Conservation (phyloP, 2,797 vertebrate genomes). For the Acipenser ruthenus region DNA sequence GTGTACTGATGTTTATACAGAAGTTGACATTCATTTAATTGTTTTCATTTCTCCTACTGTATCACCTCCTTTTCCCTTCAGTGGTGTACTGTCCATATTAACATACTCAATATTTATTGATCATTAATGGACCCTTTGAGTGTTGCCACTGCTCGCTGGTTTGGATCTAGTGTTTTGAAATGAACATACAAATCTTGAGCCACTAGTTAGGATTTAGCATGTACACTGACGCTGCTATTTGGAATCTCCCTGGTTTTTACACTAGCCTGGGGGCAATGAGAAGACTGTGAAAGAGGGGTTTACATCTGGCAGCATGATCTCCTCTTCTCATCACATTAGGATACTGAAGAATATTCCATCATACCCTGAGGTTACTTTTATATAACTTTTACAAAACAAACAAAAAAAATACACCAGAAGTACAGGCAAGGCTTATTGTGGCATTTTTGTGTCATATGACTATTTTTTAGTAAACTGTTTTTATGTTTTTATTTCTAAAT, state of each 20-base stretch:
- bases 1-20: no score
- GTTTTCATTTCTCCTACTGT: no score
- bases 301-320: slow-evolving; percentile 43
- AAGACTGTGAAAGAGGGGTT: slow-evolving; percentile 52
- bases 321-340: slow-evolving; percentile 55
- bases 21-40: no score
- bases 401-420: neutral
- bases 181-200: no score
- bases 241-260: slow-evolving; percentile 49
- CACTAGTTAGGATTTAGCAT: no score
- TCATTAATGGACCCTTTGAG: no score
- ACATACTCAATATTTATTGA: no score
- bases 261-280: slow-evolving; percentile 50
- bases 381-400: slow-evolving; percentile 31
- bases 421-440: neutral
- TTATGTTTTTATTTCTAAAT: no score
- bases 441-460: neutral
- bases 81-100: no score
- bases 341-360: slow-evolving; percentile 60
- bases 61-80: no score
- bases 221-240: slow-evolving; percentile 31
- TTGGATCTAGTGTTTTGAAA: no score
- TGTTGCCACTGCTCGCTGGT: no score
- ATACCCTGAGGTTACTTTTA: slow-evolving; percentile 55
- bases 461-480: neutral